A percentile compares a stretch with the other conserved stretches of the same genome.
Evolutionary conservation across 1,140 invertebrate genomes (phyloP).

Genomic region (Drosophila yakuba): DNA sequence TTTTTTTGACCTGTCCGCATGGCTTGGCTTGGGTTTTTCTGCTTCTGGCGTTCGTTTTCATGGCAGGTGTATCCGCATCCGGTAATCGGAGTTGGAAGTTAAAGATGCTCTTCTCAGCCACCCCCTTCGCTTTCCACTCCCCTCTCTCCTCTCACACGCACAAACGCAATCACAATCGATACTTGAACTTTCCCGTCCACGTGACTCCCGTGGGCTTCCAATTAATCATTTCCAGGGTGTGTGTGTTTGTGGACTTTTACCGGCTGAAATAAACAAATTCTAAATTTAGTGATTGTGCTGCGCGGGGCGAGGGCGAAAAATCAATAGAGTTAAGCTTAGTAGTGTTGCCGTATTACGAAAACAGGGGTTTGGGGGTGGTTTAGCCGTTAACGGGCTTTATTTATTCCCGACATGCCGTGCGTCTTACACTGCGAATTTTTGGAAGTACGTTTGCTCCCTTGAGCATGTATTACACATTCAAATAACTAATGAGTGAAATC

Average conservation of each 20-base stretch:
- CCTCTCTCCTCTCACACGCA: background rate
- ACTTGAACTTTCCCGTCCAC: conserved; percentile 63
- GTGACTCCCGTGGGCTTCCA: conserved; percentile 51
- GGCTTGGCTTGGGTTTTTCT: conserved; percentile 61
- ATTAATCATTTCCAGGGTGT: conserved; percentile 56
- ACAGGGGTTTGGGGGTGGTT: conserved; percentile 28
- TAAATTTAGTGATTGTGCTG: conserved; percentile 57
- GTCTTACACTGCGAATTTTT: conserved; percentile 12
- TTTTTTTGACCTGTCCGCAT: conserved; percentile 73
- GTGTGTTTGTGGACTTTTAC: conserved; percentile 35
- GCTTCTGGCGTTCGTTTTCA: conserved; percentile 28
- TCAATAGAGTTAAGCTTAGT: conserved; percentile 69
- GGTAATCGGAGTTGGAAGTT: conserved; percentile 15
- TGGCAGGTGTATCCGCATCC: conserved; percentile 54
- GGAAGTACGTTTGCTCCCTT: no score
- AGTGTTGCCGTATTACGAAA: conserved; percentile 65
- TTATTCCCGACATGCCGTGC: conserved; percentile 37
- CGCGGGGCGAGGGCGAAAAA: conserved; percentile 47
- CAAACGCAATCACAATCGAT: conserved; percentile 43
- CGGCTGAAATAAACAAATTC: conserved; percentile 47
- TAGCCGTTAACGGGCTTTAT: conserved; percentile 40
- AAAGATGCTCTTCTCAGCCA: conserved; percentile 15
- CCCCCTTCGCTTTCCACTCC: background rate
- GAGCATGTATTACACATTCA: no score
- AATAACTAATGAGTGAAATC: no score